These are phyloP conservation scores for Oryzias melastigma DNA, from an alignment of 2,113 vertebrate species.

Conservation along the genomic window DNA sequence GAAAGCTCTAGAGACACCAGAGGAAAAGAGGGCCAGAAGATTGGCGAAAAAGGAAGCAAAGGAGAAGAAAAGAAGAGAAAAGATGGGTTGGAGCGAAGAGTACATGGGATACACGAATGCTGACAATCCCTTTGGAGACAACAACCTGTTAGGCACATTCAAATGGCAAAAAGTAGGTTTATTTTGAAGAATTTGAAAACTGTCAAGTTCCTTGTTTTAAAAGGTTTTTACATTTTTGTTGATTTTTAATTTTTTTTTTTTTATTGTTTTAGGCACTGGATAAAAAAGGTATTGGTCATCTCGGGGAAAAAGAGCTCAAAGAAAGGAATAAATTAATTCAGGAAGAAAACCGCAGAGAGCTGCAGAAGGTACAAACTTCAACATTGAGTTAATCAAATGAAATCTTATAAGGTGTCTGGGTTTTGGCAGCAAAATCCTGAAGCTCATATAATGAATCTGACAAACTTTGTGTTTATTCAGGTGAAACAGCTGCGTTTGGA, in stretches of 20 bases:
- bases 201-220: no score
- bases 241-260: neutral
- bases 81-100: slow-evolving; percentile 99
- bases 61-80: slow-evolving; percentile 94
- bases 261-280: slow-evolving; percentile 84
- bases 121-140: slow-evolving; percentile 97
- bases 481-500: slow-evolving; percentile 96
- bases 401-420: no score
- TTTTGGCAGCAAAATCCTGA: no score
- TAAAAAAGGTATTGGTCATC: slow-evolving; percentile 92
- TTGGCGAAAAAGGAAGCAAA: slow-evolving; percentile 96
- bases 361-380: slow-evolving; percentile 86
- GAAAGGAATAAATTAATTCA: slow-evolving; percentile 95
- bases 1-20: slow-evolving; percentile 94
- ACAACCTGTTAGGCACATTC: slow-evolving; percentile 95
- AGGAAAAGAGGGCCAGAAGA: slow-evolving; percentile 92
- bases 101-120: slow-evolving; percentile 99
- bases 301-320: slow-evolving; percentile 94
- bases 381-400: neutral
- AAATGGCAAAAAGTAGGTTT: slow-evolving; percentile 94
- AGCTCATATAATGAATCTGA: neutral
- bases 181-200: neutral
- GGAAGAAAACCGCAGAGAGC: slow-evolving; percentile 93
- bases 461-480: slow-evolving; percentile 60
- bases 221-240: neutral